phyloP scores from a whole-genome alignment of 2,113 vertebrate species.

The Crotalus horridus region DNA sequence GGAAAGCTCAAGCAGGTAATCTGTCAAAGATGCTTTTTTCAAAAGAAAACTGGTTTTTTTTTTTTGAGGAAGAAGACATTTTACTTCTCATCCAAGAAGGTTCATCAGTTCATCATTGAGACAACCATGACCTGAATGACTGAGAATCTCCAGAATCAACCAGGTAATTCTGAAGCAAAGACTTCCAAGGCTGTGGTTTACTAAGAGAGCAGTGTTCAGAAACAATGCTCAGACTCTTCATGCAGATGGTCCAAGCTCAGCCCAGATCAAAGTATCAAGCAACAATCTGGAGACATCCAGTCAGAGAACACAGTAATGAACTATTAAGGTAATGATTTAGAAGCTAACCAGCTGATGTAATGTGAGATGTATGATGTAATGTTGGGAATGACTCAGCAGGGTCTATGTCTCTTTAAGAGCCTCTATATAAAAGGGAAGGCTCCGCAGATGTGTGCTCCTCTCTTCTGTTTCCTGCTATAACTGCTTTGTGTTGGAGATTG shows the following conservation, averaged over 20 bases:
- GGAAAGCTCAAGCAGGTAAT: not conserved
- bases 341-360: too few relatives aligned
- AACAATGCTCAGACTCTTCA: not conserved
- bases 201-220: not conserved
- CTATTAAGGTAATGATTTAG: too few relatives aligned
- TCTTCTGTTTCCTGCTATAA: too few relatives aligned
- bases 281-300: not conserved
- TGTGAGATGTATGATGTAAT: too few relatives aligned
- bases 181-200: not conserved
- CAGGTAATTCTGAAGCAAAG: not conserved
- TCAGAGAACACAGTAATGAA: not conserved
- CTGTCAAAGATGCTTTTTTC: not conserved
- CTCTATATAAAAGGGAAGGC: too few relatives aligned
- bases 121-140: not conserved
- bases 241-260: not conserved
- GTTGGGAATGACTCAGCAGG: too few relatives aligned
- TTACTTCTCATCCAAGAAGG: not conserved
- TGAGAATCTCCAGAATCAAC: not conserved
- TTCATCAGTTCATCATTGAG: not conserved
- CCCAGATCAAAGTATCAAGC: not conserved
- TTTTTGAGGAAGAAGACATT: not conserved
- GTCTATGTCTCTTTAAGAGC: too few relatives aligned
- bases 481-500: too few relatives aligned
- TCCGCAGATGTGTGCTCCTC: too few relatives aligned
- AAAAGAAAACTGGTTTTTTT: not conserved